Conservation (phyloP, 1,140 invertebrate species). For the Diorhabda sublineata region DNA sequence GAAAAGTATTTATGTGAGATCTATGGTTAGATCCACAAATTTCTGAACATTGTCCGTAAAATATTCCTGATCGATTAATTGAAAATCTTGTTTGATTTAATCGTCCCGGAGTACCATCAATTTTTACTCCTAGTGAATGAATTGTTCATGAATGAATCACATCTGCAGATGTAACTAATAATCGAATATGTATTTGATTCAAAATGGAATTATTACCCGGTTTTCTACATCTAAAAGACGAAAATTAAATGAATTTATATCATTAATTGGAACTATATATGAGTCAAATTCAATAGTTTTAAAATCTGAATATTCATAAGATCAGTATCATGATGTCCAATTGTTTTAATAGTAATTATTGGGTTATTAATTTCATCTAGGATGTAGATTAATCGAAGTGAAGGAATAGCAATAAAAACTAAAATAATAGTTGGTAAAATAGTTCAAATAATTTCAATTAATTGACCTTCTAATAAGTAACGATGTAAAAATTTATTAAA, state of each 20-base stretch:
- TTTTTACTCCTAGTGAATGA: conserved; percentile 59
- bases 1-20: conserved; percentile 53
- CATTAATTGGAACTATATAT: conserved; percentile 53
- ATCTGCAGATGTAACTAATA: conserved; percentile 58
- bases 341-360: conserved; percentile 53
- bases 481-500: conserved; percentile 51
- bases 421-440: conserved; percentile 57
- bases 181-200: conserved; percentile 52
- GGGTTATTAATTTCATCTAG: conserved; percentile 57
- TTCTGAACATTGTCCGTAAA: conserved; percentile 73
- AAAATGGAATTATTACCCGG: conserved; percentile 53
- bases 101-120: conserved; percentile 62
- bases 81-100: conserved; percentile 60
- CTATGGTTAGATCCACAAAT: conserved; percentile 73
- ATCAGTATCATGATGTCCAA: conserved; percentile 32
- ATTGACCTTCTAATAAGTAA: conserved; percentile 50
- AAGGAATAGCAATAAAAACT: conserved; percentile 60
- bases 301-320: conserved; percentile 29
- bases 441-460: conserved; percentile 63
- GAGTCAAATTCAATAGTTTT: conserved; percentile 58
- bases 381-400: conserved; percentile 57
- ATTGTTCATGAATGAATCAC: conserved; percentile 68
- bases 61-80: conserved; percentile 56
- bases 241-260: conserved; percentile 40
- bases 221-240: conserved; percentile 64